Percentiles rank a stretch among this genome's conserved stretches.
Conservation (phyloP, 2,888 invertebrate genomes). For the Siphlonurus alternatus region DNA sequence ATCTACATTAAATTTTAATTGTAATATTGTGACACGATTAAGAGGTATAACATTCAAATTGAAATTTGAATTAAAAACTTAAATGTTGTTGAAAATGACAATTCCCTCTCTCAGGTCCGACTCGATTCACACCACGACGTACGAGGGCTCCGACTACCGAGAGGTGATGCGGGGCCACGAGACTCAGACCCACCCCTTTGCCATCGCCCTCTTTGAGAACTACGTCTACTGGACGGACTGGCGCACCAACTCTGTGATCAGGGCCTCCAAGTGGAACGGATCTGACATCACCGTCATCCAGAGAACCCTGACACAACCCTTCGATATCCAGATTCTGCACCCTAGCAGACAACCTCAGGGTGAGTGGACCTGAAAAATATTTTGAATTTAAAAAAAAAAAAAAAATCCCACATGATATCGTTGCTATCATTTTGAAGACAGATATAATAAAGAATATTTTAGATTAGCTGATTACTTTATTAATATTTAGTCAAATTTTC, state of each 20-base stretch:
- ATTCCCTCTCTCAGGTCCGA: constrained; percentile 44
- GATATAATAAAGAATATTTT: background rate
- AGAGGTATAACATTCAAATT: no score
- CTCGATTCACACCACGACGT: constrained; percentile 68
- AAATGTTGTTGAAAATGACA: no score
- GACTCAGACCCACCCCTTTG: constrained; percentile 73
- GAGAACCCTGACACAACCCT: constrained; percentile 71
- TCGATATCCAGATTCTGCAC: constrained; percentile 73
- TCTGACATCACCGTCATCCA: constrained; percentile 61
- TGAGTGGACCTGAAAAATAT: constrained; percentile 13
- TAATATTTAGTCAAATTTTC: background rate
- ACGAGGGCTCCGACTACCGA: constrained; percentile 57
- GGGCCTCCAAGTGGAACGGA: constrained; percentile 77
- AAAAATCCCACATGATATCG: background rate
- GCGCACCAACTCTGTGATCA: constrained; percentile 69
- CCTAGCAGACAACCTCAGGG: constrained; percentile 52
- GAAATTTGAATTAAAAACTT: no score
- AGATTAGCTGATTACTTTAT: no score
- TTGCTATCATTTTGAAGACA: background rate
- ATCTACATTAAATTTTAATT: no score
- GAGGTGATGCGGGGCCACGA: constrained; percentile 55
- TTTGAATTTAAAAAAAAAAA: background rate
- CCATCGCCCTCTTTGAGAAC: constrained; percentile 68
- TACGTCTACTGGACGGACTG: constrained; percentile 91
- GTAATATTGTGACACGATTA: no score